Evolutionary conservation across 64 coral and sea anemone genomes (phyloP), one percentile per base, ranked within the genome.

Genomic region (Cladopsammia gracilis): DNA sequence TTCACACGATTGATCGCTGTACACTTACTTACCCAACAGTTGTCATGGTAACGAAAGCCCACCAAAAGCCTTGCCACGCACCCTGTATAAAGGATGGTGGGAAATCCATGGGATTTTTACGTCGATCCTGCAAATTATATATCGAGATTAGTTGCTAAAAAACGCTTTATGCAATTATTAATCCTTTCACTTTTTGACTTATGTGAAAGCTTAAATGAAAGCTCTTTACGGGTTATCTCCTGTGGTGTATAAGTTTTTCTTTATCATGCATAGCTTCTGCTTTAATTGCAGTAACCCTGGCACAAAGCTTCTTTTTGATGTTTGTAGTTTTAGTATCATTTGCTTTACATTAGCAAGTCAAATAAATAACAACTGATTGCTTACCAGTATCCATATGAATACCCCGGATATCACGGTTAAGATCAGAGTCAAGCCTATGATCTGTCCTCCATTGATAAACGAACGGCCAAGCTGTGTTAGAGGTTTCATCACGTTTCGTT

Each of bases 21-120:
- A 56, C 53, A 56, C 53, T 56, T 56, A 43, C 92, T 91, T 94
- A 99, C 98, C 98, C 98, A 24, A 99, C 98, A 20, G 98, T 99
- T 89, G 98, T 99, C 98, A 99, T 99, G 45, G 98, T 99, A 43
- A 99, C 98, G 60, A 99, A 99, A 10, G 98, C 98, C 98, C 98
- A 99, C 98, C 98, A 99, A 91, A 99, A 99, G 15, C 98, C 98
- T 86, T 99, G 98, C 98, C 98, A 99, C 5, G 94, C 76, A 52
- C 98, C 98, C 3, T 62, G 26, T 16, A 96, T 74, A 62, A 99
- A 99, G 25, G 94, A 88, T 71, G 94, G 75, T 11, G 98, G 98
- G 15, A 99, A 99, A 79, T 99, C 94, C 25, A 76, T 83, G 3
- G 98, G 98, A 15, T 99, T 99, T 11, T 76, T 91, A 5, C 58